Conservation (phyloP, 1,140 invertebrate genomes). For the Temnothorax curvispinosus region DNA sequence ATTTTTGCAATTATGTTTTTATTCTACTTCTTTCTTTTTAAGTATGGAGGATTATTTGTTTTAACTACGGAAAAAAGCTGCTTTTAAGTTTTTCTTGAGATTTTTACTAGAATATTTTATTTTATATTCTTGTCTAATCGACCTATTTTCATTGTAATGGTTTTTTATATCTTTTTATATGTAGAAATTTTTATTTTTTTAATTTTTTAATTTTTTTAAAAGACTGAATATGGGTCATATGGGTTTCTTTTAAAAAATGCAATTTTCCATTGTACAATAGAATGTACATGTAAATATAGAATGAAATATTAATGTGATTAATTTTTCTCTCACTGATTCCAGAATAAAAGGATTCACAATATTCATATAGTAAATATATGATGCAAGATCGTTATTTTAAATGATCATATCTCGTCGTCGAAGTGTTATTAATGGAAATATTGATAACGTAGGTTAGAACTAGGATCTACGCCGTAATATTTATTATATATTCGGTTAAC, state of each 20-base stretch:
- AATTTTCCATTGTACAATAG: neutral
- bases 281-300: neutral
- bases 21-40: neutral
- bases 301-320: neutral
- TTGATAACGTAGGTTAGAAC: neutral
- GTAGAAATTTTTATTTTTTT: neutral
- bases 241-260: neutral
- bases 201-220: neutral
- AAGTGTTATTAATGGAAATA: neutral
- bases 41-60: neutral
- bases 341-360: neutral
- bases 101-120: slow-evolving; percentile 5
- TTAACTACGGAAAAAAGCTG: neutral
- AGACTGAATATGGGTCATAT: neutral
- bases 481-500: slow-evolving; percentile 58
- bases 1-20: neutral
- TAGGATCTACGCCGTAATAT: slow-evolving; percentile 37
- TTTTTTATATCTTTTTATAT: neutral
- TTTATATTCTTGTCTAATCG: neutral
- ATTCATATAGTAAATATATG: neutral
- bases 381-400: neutral
- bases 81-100: neutral
- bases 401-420: neutral
- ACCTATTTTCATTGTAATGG: neutral
- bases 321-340: neutral